These are phyloP conservation scores for Vulpes vulpes DNA, from an alignment of 2,113 vertebrate species.

Conservation along the genomic window DNA sequence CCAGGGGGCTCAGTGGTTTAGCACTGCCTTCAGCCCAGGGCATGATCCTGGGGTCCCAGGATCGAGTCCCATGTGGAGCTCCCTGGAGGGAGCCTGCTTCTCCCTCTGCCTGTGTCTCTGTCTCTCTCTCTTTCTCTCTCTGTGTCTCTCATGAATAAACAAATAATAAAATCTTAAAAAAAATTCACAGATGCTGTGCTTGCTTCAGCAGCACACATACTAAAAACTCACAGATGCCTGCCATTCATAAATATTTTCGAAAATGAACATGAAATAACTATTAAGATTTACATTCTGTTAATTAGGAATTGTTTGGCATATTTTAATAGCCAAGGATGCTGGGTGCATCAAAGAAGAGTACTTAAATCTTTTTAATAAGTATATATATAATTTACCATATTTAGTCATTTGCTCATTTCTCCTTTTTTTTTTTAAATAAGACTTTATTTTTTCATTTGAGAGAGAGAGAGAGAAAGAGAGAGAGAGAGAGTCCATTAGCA, in stretches of 20 bases:
- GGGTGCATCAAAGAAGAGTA: neutral
- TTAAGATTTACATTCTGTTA: neutral
- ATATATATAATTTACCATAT: neutral
- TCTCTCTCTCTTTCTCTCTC: no score
- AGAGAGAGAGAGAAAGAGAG: neutral
- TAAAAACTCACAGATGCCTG: neutral
- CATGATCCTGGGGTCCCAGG: no score
- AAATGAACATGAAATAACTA: neutral
- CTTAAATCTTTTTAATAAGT: neutral
- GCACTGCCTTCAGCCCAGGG: no score
- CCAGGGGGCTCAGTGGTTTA: no score
- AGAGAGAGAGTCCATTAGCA: neutral
- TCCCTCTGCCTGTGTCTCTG: no score
- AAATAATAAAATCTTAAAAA: no score
- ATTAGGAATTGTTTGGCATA: neutral
- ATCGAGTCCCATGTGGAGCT: no score
- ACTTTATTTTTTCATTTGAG: neutral
- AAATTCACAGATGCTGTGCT: no score
- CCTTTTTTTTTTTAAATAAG: neutral
- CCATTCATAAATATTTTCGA: neutral
- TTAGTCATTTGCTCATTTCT: neutral
- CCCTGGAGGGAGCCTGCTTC: no score
- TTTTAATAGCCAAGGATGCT: constrained; percentile 9
- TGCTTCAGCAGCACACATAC: no score
- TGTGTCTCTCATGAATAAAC: no score